phyloP scores from a whole-genome alignment of 2,113 vertebrate genomes.

The Uria lomvia region DNA sequence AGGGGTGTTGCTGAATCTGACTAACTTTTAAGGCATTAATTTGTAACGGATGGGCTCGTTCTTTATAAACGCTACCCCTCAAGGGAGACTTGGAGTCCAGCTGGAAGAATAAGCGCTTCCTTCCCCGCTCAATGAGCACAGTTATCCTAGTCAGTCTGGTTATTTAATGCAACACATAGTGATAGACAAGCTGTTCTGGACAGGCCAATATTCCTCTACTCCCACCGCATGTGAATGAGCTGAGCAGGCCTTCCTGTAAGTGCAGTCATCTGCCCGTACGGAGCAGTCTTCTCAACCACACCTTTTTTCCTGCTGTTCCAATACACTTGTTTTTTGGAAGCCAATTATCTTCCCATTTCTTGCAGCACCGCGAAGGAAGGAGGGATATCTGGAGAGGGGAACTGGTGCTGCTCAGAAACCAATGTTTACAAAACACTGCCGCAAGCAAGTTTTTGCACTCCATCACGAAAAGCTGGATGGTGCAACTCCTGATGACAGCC shows the following conservation, averaged over 20 bases:
- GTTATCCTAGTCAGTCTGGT: not conserved
- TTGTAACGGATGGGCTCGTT: not conserved
- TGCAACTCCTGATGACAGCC: not conserved
- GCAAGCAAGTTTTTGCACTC: fast-evolving
- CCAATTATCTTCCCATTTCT: not conserved
- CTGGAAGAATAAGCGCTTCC: conserved; percentile 15
- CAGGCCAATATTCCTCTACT: not conserved
- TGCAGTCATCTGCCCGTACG: not conserved
- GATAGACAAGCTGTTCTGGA: not conserved
- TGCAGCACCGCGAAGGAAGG: not conserved
- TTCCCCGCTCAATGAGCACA: not conserved
- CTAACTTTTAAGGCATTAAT: conserved; percentile 8
- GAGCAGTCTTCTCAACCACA: not conserved
- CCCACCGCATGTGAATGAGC: not conserved
- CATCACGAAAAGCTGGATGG: not conserved
- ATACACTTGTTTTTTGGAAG: not conserved
- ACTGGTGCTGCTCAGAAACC: not conserved
- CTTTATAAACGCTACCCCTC: not conserved
- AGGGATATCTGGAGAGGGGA: not conserved
- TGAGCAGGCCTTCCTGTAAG: not conserved
- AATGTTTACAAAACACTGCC: not conserved
- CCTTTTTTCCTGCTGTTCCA: not conserved
- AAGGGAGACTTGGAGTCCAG: conserved; percentile 1
- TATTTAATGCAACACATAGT: not conserved
- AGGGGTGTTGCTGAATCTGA: not conserved